Conservation (phyloP, 2,888 invertebrate species). For the Eubasilissa splendida region DNA sequence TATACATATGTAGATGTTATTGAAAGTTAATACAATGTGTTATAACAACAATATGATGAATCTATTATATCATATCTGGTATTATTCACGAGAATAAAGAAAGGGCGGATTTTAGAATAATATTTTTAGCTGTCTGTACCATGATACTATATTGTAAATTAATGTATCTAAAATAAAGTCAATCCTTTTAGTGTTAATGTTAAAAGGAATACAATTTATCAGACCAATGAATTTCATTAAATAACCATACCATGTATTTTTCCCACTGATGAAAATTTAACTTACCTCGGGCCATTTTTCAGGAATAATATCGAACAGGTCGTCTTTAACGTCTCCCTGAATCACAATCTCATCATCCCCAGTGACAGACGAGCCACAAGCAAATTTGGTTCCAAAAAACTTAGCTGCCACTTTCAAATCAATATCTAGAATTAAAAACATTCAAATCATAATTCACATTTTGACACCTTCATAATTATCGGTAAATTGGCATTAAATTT, state of each 20-base stretch:
- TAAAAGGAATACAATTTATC: background rate
- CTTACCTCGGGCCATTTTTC: conserved; percentile 97
- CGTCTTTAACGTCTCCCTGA: conserved; percentile 99
- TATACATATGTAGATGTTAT: too few relatives aligned
- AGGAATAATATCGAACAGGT: conserved; percentile 96
- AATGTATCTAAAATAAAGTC: background rate
- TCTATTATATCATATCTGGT: too few relatives aligned
- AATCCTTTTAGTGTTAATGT: background rate
- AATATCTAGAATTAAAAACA: conserved; percentile 78
- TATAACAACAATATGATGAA: too few relatives aligned
- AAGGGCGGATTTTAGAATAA: too few relatives aligned
- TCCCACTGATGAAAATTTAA: background rate
- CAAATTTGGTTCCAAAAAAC: conserved; percentile 97
- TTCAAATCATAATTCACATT: background rate
- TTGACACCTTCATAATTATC: too few relatives aligned
- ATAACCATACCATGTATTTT: background rate
- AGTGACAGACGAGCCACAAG: conserved; percentile 99
- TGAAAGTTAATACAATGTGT: too few relatives aligned
- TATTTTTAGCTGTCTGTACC: background rate
- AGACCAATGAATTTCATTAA: background rate
- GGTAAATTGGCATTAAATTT: too few relatives aligned
- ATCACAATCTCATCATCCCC: conserved; percentile 99
- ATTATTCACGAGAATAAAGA: too few relatives aligned
- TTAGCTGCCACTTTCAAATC: conserved; percentile 98
- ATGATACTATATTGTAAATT: background rate